Evolutionary conservation across 2,797 vertebrate species (phyloP), one percentile per base, ranked within the genome.

Genomic region (Cyclopterus lumpus): DNA sequence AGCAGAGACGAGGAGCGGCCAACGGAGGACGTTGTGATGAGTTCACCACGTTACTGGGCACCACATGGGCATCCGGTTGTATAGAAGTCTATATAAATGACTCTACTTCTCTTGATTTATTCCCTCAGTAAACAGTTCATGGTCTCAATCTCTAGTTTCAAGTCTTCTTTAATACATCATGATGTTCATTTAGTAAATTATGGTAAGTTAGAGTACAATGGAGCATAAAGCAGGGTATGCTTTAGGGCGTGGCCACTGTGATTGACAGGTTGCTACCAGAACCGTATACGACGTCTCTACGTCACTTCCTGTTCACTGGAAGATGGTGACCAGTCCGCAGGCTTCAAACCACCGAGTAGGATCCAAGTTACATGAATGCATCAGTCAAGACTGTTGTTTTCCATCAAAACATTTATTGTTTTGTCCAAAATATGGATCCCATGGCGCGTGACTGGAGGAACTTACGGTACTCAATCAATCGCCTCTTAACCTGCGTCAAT

Each of bases 401-500:
- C 2, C 16, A 36, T 66, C 32, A 53, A 8, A 24, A 20, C 8
- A 62, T 30, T 36, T 16, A 30, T 30, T 38, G 3, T 40, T 62
- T 42, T n/a, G 9, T 26, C 48, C 3, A 44, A 12, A 30, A 34
- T 64, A 28, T 53, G 54, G 18, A 48, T 18, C 10, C 11, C 18
- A 11, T 4, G 8, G 28, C 18, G 16, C 48, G 58, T 32, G 20
- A 20, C 16, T 18, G 22, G n/a, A 49, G 51, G 34, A 71, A 40
- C 51, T 60, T 16, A 2, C 20, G 3, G 14, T 28, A 11, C 30
- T 22, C 10, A 9, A 53, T 62, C 44, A 60, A 60, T 68, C 30
- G 26, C 10, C 24, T 68, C 69, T 15, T 62, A 80, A 63, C 51
- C 44, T 7, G 12, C 24, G 51, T 67, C 53, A 42, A 42, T 76